Percentiles rank a stretch among this genome's conserved stretches.
Evolutionary conservation across 1,140 invertebrate genomes (phyloP).

Genomic region (Anastrepha obliqua): DNA sequence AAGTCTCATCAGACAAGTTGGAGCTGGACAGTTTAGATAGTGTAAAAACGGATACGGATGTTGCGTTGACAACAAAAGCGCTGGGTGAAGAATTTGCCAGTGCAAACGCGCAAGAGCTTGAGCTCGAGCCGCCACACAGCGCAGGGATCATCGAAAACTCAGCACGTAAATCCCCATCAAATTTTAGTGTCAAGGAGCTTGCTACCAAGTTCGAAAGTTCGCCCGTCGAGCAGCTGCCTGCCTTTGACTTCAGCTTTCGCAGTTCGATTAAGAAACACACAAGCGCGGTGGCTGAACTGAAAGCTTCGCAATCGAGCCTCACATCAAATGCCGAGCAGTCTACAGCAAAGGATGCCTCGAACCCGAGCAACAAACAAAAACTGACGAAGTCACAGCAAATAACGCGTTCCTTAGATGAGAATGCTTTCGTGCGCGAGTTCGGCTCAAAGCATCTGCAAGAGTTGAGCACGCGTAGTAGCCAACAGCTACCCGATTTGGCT

Average conservation of each 20-base stretch:
- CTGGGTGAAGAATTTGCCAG: background rate
- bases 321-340: background rate
- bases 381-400: constrained; percentile 79
- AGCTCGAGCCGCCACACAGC: constrained; percentile 10
- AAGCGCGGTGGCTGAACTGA: constrained; percentile 25
- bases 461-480: constrained; percentile 66
- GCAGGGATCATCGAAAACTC: constrained; percentile 53
- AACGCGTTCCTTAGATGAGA: constrained; percentile 83
- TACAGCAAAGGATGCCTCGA: constrained; percentile 61
- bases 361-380: constrained; percentile 68
- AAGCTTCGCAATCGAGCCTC: constrained; percentile 47
- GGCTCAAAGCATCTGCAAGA: constrained; percentile 74
- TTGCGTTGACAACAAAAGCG: constrained; percentile 53
- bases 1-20: constrained; percentile 61
- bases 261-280: constrained; percentile 62
- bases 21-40: constrained; percentile 71
- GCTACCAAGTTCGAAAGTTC: constrained; percentile 78
- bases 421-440: constrained; percentile 81
- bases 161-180: constrained; percentile 66
- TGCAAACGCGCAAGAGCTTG: background rate
- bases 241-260: constrained; percentile 69
- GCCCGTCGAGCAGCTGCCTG: constrained; percentile 73
- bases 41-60: constrained; percentile 63
- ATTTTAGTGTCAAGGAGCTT: constrained; percentile 77
- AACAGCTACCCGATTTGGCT: constrained; percentile 62